Base-by-base conservation (phyloP, 2,113 vertebrate species). In the Willisornis vidua region DNA sequence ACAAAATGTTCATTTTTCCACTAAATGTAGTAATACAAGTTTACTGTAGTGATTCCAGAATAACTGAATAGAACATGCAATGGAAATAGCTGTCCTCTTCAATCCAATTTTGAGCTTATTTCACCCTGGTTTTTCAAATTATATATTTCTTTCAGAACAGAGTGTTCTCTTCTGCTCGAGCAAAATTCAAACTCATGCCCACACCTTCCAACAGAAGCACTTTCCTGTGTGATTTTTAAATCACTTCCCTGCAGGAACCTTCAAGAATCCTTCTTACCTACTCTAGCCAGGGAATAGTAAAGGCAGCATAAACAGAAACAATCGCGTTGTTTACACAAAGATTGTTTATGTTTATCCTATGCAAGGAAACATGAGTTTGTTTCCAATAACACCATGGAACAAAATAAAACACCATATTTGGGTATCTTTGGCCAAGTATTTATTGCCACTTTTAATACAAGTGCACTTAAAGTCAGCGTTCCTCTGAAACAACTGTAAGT, bases 381-480 rank as follows among this genome's bases (percentile, higher is more conserved):
- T 95, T 74, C 12, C 57, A 90, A 2, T 66, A 77, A 80, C 75
- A 74, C 37, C 48, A 10, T 3, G 29, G 88, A 88, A 51, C 29
- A 77, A 93, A 80, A 23, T 2, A 81, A 85, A 8, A 76, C 37
- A 43, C 19, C 2, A 1, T 4, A 19, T 18, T 19, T 33, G 12
- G 4, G 67, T 35, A n/a, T 31, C 16, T 55, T 67, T 19, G 10
- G 5, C 54, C 39, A 67, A 55, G 89, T 41, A 86, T 2, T 86
- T 55, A 46, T 3, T 1, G 24, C 45, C 19, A 48, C 22, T 70
- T 65, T 59, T 5, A 63, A 59, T 4, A 43, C 12, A 85, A 85
- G 7, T 0, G 4, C 11, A 49, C 3, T 17, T 72, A 16, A 35
- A 71, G 26, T 28, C 13, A 2, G 1, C 39, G 24, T 10, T 66